Evolutionary conservation across 2,113 vertebrate genomes (phyloP).

Genomic region (Helogale parvula): DNA sequence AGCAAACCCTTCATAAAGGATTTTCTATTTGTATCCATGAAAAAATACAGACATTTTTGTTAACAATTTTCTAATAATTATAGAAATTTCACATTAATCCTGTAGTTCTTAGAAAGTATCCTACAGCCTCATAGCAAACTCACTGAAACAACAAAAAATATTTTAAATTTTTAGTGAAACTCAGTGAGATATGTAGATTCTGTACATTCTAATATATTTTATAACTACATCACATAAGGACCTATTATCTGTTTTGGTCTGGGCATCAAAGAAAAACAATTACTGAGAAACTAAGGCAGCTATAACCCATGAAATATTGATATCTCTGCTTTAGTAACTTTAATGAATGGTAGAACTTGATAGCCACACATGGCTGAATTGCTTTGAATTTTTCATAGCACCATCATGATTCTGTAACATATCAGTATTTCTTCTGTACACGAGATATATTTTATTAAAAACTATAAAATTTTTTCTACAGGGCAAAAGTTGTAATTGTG

Average conservation of each 20-base stretch:
- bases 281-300: neutral
- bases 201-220: neutral
- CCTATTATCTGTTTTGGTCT: neutral
- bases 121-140: neutral
- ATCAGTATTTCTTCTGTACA: neutral
- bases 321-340: neutral
- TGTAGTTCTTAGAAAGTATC: neutral
- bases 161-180: neutral
- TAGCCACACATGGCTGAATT: neutral
- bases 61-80: neutral
- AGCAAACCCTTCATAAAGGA: neutral
- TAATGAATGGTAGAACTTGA: neutral
- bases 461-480: neutral
- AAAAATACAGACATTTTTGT: neutral
- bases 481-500: neutral
- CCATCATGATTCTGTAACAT: neutral
- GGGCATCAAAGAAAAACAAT: neutral
- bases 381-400: neutral
- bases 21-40: neutral
- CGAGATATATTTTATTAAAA: neutral
- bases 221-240: neutral
- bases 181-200: too few relatives aligned
- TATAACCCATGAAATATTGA: neutral
- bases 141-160: neutral
- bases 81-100: neutral